A percentile compares a stretch with the other conserved stretches of the same genome.
Conservation (phyloP, 2,888 invertebrate species). For the Oxytorus armatus region DNA sequence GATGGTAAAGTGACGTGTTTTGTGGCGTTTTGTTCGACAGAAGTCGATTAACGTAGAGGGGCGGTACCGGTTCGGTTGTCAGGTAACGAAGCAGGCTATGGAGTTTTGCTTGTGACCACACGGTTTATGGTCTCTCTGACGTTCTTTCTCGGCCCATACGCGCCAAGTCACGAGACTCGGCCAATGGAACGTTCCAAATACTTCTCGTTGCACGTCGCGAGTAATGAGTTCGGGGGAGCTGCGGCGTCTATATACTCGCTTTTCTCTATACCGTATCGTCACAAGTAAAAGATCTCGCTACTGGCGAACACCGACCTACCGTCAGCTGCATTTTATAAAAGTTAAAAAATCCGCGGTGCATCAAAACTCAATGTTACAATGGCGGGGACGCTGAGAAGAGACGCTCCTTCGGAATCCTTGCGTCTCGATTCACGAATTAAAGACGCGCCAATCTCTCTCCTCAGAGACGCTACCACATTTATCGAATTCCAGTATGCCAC, state of each 20-base stretch:
- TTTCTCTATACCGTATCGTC: constrained; percentile 25
- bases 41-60: constrained; percentile 6
- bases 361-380: constrained; percentile 8
- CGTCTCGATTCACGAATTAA: no score
- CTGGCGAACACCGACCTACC: background rate
- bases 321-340: constrained; percentile 17
- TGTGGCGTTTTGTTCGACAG: background rate
- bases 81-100: constrained; percentile 11
- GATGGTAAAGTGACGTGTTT: constrained; percentile 1
- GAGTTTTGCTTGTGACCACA: constrained; percentile 71
- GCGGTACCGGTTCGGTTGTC: constrained; percentile 33
- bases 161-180: constrained; percentile 80
- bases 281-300: no score
- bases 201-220: constrained; percentile 79
- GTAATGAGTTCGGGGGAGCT: constrained; percentile 72
- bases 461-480: no score
- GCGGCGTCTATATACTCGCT: constrained; percentile 28
- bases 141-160: constrained; percentile 74
- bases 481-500: no score
- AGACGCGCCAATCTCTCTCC: no score
- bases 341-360: constrained; percentile 10
- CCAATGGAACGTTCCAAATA: constrained; percentile 84
- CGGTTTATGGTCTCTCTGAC: constrained; percentile 77
- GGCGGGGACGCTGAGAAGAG: background rate
- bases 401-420: no score